phyloP scores from a whole-genome alignment of 1,140 invertebrate species.

The Bombus consobrinus region DNA sequence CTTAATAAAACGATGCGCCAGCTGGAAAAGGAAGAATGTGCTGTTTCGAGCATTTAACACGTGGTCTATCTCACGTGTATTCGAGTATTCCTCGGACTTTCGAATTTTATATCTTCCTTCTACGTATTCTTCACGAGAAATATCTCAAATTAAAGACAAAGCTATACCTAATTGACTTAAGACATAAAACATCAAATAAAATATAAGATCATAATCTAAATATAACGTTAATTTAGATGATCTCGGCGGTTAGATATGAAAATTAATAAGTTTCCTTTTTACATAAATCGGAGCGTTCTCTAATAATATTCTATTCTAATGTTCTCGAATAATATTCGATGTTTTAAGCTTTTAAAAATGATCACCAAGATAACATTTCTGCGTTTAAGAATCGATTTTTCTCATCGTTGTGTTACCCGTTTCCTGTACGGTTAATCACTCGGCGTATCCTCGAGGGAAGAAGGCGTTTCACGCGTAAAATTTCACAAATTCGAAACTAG shows the following conservation, averaged over 20 bases:
- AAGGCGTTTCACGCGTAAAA: background rate
- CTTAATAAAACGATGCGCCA: conserved; percentile 8
- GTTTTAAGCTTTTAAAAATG: background rate
- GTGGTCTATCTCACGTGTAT: background rate
- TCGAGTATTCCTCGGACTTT: background rate
- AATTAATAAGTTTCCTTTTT: background rate
- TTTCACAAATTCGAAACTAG: background rate
- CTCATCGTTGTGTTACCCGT: background rate
- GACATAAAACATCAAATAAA: background rate
- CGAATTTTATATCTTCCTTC: background rate
- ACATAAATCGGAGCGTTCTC: background rate
- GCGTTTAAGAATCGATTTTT: background rate
- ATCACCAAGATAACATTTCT: background rate
- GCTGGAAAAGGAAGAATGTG: background rate
- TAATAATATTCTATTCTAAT: too few species aligned
- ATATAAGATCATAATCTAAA: too few species aligned
- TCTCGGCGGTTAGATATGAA: background rate
- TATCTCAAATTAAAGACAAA: background rate
- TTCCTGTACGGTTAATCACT: background rate
- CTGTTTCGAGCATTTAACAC: conserved; percentile 11
- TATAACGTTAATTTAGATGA: background rate
- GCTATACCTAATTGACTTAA: background rate
- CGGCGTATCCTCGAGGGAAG: background rate
- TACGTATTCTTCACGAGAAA: background rate
- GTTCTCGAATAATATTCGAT: background rate